Evolutionary conservation across 2,113 vertebrate species (phyloP).

Genomic region (Campylorhamphus procurvoides): DNA sequence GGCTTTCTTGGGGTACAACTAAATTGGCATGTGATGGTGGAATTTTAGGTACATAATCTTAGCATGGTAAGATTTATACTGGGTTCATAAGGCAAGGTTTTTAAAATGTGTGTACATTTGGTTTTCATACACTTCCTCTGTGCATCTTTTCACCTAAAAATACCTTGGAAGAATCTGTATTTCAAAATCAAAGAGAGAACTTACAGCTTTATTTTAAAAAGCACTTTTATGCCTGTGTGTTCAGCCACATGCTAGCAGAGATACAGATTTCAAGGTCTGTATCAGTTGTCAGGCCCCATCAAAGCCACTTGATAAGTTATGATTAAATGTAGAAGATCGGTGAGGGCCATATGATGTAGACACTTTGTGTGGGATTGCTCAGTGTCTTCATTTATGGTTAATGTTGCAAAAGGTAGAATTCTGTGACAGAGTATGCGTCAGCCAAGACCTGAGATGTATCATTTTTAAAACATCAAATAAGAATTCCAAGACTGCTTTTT

Average conservation of each 20-base stretch:
- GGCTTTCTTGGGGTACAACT: not conserved
- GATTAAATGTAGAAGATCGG: not conserved
- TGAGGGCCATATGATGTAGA: not conserved
- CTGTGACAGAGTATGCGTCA: not conserved
- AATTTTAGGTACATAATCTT: not conserved
- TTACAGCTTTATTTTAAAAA: not conserved
- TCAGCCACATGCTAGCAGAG: not conserved
- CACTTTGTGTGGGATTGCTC: not conserved
- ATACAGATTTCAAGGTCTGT: not conserved
- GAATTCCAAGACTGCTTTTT: not conserved
- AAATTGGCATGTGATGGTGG: not conserved
- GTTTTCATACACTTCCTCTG: not conserved
- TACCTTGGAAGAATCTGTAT: not conserved
- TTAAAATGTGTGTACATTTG: not conserved
- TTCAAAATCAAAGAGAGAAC: not conserved
- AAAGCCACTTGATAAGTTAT: not conserved
- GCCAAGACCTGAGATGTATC: not conserved
- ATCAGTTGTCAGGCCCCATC: not conserved
- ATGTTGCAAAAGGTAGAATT: not conserved
- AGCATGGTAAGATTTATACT: not conserved
- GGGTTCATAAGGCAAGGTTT: not conserved
- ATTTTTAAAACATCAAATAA: not conserved
- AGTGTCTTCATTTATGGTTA: accelerated
- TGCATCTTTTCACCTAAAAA: not conserved
- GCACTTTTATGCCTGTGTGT: not conserved